Conservation (phyloP, 2,888 invertebrate species). For the Agrenia bidenticulata region DNA sequence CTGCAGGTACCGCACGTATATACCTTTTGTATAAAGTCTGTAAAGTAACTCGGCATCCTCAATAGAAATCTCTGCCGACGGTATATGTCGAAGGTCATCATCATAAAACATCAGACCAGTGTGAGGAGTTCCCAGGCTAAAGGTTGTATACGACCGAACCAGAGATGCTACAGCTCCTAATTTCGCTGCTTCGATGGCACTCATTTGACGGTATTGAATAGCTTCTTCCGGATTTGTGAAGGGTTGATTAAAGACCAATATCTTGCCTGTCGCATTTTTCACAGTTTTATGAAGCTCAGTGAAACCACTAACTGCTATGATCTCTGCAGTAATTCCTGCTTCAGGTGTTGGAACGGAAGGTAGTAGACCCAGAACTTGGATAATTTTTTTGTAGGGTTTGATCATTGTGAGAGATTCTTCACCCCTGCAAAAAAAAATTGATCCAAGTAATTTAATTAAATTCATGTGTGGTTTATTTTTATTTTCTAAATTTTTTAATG, state of each 20-base stretch:
- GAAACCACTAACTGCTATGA: slow-evolving; percentile 10
- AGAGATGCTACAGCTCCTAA: slow-evolving; percentile 57
- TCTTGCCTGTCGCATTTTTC: too few species aligned
- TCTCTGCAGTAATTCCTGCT: slow-evolving; percentile 56
- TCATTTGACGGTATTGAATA: too few species aligned
- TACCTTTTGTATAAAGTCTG: too few species aligned
- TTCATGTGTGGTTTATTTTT: too few species aligned
- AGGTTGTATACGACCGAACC: slow-evolving; percentile 56
- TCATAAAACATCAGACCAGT: slow-evolving; percentile 56
- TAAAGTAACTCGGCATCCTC: slow-evolving; percentile 83
- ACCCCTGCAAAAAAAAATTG: slow-evolving; percentile 59
- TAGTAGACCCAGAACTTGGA: slow-evolving; percentile 56
- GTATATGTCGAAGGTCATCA: slow-evolving; percentile 64
- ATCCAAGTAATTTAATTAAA: too few species aligned
- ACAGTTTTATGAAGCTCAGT: too few species aligned
- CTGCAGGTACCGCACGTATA: too few species aligned
- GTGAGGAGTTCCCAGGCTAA: slow-evolving; percentile 57
- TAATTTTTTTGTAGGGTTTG: slow-evolving; percentile 53
- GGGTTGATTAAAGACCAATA: too few species aligned
- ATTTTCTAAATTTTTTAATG: too few species aligned
- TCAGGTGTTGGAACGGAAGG: slow-evolving; percentile 50
- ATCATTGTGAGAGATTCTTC: slow-evolving; percentile 55
- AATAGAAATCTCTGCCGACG: slow-evolving; percentile 71
- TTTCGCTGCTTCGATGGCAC: slow-evolving; percentile 55
- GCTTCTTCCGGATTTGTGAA: too few species aligned